phyloP scores from a whole-genome alignment of 92 coral and sea anemone genomes.

The Phenganax subtilis region DNA sequence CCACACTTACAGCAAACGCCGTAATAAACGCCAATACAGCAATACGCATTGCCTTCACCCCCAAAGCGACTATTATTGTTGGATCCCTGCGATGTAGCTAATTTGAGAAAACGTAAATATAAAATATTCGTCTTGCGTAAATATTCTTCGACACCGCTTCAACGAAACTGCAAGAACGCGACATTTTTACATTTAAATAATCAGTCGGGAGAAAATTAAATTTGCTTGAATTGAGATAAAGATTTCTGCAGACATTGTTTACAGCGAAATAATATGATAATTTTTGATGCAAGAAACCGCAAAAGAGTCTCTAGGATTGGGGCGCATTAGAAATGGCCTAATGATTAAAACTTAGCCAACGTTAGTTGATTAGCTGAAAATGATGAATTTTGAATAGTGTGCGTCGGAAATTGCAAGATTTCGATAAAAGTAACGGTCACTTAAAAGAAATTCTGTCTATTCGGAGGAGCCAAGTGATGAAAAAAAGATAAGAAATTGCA shows the following conservation, averaged over 20 bases:
- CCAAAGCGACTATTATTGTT: neutral
- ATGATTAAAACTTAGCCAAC: neutral
- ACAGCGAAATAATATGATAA: constrained; percentile 31
- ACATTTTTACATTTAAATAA: neutral
- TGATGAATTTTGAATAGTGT: neutral
- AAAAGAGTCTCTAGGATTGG: neutral
- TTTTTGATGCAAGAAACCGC: constrained; percentile 13
- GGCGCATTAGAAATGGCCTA: neutral
- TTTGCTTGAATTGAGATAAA: constrained; percentile 12
- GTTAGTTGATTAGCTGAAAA: neutral
- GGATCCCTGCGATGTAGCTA: neutral
- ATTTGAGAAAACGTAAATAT: neutral
- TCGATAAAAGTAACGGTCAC: neutral
- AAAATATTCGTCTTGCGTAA: neutral
- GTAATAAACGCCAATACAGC: constrained; percentile 15
- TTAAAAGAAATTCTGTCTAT: neutral
- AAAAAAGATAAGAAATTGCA: neutral
- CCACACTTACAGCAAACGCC: neutral
- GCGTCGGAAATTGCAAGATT: constrained; percentile 12
- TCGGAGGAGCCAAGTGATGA: neutral
- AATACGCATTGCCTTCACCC: constrained; percentile 2
- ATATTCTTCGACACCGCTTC: neutral
- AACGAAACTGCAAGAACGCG: neutral
- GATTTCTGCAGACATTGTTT: constrained; percentile 1
- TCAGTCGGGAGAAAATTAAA: constrained; percentile 11